Evolutionary conservation across 1,140 invertebrate genomes (phyloP).

Genomic region (Lethocerus indicus): DNA sequence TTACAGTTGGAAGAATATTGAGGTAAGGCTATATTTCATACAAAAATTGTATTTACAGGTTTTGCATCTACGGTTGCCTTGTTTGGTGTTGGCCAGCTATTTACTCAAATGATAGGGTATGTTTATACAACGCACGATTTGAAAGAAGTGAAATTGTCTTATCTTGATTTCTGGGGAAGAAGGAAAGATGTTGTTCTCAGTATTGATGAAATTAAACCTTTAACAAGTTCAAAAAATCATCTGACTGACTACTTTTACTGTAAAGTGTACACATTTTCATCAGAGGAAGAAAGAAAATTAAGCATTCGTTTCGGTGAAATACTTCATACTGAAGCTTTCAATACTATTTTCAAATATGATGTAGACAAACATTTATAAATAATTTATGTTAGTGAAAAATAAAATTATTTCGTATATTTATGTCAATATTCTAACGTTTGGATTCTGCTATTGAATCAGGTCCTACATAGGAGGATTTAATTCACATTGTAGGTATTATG

Average conservation of each 20-base stretch:
- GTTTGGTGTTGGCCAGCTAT: not conserved
- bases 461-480: too few relatives aligned
- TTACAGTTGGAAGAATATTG: too few relatives aligned
- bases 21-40: too few relatives aligned
- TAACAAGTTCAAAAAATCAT: not conserved
- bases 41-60: too few relatives aligned
- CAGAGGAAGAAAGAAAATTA: not conserved
- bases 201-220: not conserved
- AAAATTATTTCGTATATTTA: too few relatives aligned
- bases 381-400: too few relatives aligned
- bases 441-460: too few relatives aligned
- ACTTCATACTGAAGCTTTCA: not conserved
- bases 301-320: not conserved
- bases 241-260: not conserved
- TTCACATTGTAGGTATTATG: too few relatives aligned
- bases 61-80: not conserved
- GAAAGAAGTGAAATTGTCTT: not conserved
- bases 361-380: not conserved
- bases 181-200: not conserved
- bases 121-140: not conserved
- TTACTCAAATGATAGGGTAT: not conserved
- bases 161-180: constrained; percentile 3
- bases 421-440: too few relatives aligned
- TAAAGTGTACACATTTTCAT: not conserved
- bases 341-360: constrained; percentile 1